Conservation (phyloP, 2,797 vertebrate species). For the Typhlichthys eigenmanni region DNA sequence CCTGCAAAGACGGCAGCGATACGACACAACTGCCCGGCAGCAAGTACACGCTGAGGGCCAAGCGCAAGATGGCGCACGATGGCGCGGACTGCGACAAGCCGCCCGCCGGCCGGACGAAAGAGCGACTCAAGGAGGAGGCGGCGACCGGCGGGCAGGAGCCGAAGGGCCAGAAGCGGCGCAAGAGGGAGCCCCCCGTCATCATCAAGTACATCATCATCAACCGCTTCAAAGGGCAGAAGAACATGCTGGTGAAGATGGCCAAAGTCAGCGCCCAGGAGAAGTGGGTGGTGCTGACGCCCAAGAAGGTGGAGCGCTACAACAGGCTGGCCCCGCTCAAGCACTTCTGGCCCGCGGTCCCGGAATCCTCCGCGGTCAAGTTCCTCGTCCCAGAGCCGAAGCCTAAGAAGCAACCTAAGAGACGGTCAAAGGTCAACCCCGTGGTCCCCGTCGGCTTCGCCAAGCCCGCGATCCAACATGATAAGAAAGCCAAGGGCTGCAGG, state of each 20-base stretch:
- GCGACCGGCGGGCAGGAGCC: constrained; percentile 54
- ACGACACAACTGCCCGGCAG: constrained; percentile 86
- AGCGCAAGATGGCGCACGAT: constrained; percentile 89
- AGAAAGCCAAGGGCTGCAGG: constrained; percentile 71
- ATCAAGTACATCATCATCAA: constrained; percentile 99
- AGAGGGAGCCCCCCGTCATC: constrained; percentile 93
- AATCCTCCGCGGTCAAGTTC: constrained; percentile 90
- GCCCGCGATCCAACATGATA: constrained; percentile 60
- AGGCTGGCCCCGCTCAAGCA: constrained; percentile 93
- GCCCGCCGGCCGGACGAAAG: constrained; percentile 71
- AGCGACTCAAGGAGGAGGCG: constrained; percentile 56
- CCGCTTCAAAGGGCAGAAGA: constrained; percentile 97
- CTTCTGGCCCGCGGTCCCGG: constrained; percentile 95
- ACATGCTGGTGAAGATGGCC: constrained; percentile 96
- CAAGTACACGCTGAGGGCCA: constrained; percentile 94
- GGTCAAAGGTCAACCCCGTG: constrained; percentile 82
- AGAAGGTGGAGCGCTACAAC: constrained; percentile 86
- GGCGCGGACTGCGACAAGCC: constrained; percentile 84
- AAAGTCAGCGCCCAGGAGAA: constrained; percentile 89
- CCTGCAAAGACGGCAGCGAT: constrained; percentile 71
- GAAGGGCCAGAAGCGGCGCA: constrained; percentile 88
- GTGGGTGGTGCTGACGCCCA: constrained; percentile 85
- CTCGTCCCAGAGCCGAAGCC: constrained; percentile 85
- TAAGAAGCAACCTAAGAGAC: constrained; percentile 90
- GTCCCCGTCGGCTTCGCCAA: constrained; percentile 79